These are phyloP conservation scores for Rotaria macrura DNA, from an alignment of 2,888 invertebrate species.

Conservation along the genomic window DNA sequence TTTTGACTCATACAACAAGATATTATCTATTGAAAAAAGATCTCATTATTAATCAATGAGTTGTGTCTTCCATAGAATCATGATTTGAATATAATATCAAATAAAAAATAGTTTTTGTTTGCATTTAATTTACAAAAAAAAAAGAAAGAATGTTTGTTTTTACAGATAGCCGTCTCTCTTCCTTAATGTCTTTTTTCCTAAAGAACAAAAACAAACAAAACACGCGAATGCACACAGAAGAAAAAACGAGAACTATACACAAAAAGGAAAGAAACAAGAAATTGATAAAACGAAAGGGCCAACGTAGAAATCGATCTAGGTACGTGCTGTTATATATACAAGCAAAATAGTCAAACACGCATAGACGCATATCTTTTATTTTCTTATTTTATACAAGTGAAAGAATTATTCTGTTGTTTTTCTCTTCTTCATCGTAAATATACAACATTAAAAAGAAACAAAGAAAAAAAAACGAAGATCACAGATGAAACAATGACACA, in stretches of 20 bases:
- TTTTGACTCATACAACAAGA: too few relatives aligned
- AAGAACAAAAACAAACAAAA: not conserved
- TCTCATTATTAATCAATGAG: too few relatives aligned
- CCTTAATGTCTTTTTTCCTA: not conserved
- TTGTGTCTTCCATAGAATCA: too few relatives aligned
- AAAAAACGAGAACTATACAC: not conserved
- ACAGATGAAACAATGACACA: not conserved
- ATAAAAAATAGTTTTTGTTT: too few relatives aligned
- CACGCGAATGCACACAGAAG: not conserved
- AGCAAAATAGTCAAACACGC: not conserved
- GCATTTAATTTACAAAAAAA: too few relatives aligned
- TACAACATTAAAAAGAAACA: not conserved
- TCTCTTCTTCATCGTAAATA: not conserved
- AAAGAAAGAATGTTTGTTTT: too few relatives aligned
- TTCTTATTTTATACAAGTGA: not conserved
- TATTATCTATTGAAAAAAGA: too few relatives aligned
- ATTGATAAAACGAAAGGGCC: not conserved
- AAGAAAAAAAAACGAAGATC: not conserved
- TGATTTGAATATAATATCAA: too few relatives aligned
- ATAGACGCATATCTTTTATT: not conserved
- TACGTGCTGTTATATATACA: not conserved
- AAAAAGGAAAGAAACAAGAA: not conserved
- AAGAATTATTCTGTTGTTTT: not conserved
- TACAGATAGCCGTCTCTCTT: not conserved
- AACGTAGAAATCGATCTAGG: not conserved